A percentile compares a stretch with the other conserved stretches of the same genome.
These are phyloP conservation scores for Panagrolaimus sp. DNA, from an alignment of 1,140 invertebrate species.

Conservation along the genomic window DNA sequence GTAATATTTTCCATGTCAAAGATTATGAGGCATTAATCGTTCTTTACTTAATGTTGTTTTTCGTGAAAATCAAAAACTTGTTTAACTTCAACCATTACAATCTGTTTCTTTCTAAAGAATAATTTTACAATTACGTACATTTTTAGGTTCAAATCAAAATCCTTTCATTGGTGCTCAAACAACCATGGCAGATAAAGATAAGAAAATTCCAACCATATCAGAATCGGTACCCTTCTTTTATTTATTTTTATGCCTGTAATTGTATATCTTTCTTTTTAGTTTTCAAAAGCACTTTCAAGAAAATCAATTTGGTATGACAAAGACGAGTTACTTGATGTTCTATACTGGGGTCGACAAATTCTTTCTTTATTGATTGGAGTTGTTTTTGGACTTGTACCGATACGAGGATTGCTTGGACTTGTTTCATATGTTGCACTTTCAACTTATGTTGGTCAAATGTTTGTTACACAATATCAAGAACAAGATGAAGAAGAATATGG, in stretches of 20 bases:
- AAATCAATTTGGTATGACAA: conserved; percentile 49
- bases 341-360: conserved; percentile 56
- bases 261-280: conserved; percentile 36
- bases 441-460: conserved; percentile 45
- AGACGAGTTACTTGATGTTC: conserved; percentile 53
- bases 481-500: conserved; percentile 57
- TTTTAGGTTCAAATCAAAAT: too few relatives aligned
- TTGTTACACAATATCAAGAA: conserved; percentile 51
- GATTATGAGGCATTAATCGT: too few relatives aligned
- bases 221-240: too few relatives aligned
- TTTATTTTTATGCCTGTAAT: background rate
- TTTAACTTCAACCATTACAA: too few relatives aligned
- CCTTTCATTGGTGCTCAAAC: too few relatives aligned
- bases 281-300: conserved; percentile 43
- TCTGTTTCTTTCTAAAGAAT: too few relatives aligned
- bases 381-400: conserved; percentile 50
- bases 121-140: too few relatives aligned
- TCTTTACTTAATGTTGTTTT: too few relatives aligned
- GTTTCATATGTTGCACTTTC: conserved; percentile 49
- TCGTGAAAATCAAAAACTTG: too few relatives aligned
- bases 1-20: too few relatives aligned
- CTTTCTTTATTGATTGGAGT: conserved; percentile 47
- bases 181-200: too few relatives aligned
- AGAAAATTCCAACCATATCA: too few relatives aligned
- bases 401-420: conserved; percentile 49